Base-by-base conservation (phyloP, 92 coral and sea anemone genomes). In the Zoanthus sansibaricus region DNA sequence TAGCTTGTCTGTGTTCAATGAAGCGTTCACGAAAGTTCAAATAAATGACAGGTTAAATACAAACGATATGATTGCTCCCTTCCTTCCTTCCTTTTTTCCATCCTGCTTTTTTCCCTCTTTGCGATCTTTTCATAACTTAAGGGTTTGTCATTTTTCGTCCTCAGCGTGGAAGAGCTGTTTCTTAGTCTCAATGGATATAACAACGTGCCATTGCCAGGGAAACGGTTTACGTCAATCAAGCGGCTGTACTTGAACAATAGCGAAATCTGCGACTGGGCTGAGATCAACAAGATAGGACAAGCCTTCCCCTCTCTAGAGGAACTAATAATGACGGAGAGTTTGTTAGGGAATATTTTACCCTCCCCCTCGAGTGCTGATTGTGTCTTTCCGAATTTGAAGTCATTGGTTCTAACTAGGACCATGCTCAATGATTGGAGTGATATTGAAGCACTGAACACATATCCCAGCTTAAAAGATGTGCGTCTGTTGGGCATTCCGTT, bases 401-500 rank as follows among this genome's bases (percentile, higher is more conserved):
- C 83, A 5, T 78, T 97, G 31, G 91, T 86, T 66, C 85, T 97
- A 13, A 97, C 91, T 76, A 93, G 96, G 80, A 93, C 94, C 5
- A 91, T 82, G 62, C 88, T 97, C 11, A 45, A 67, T 31, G 37
- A 86, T 33, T 97, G 99, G 99, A 92, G 83, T 31, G 90, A 93
- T 64, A 92, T 97, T 71, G 98, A 97, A 47, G 98, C 97, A 1
- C 87, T 97, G 58, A 95, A 91, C 67, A 32, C 69, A 9, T 95
- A 95, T 25, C 94, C 95, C n/a, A 46, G 51, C 7, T 87, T 97
- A 18, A 87, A 67, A 69, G 94, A 97, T 80, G 94, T 97, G 5
- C 90, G 92, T 58, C 79, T 97, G 2, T 75, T 97, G 73, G 99
- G 99, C 18, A 95, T 95, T 54, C 96, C 99, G 11, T 82, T 95